Conservation (phyloP, 2,888 invertebrate genomes). For the Acrobasis suavella region DNA sequence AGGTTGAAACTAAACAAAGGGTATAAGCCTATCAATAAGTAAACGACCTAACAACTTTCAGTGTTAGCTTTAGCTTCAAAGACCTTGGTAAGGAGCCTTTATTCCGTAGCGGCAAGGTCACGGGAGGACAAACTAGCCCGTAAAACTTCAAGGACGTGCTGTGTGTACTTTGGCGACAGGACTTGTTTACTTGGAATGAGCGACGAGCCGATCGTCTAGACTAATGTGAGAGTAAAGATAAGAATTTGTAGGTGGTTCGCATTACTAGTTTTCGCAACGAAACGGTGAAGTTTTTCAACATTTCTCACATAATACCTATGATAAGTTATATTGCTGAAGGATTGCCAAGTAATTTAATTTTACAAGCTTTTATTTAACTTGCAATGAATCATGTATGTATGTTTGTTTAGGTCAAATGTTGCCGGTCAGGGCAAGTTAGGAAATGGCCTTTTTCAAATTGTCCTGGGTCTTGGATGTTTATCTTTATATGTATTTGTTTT, state of each 20-base stretch:
- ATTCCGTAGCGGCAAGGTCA: constrained; percentile 4
- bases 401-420: no score
- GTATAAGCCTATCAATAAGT: neutral
- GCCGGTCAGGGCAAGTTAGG: no score
- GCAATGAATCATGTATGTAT: no score
- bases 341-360: no score
- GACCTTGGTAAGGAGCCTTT: constrained; percentile 1
- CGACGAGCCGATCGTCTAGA: neutral
- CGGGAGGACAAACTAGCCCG: neutral
- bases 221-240: neutral
- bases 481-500: no score
- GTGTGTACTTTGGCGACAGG: constrained; percentile 4
- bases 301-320: no score
- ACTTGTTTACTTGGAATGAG: neutral
- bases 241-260: neutral
- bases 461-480: no score
- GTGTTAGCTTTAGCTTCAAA: neutral
- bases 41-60: neutral
- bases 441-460: no score
- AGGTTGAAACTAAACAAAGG: neutral
- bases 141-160: constrained; percentile 6
- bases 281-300: no score
- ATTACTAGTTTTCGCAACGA: no score
- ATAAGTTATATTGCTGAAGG: no score
- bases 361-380: no score